A percentile compares a stretch with the other conserved stretches of the same genome.
Evolutionary conservation across 1,140 invertebrate genomes (phyloP).

Genomic region (Lordiphosa collinella): DNA sequence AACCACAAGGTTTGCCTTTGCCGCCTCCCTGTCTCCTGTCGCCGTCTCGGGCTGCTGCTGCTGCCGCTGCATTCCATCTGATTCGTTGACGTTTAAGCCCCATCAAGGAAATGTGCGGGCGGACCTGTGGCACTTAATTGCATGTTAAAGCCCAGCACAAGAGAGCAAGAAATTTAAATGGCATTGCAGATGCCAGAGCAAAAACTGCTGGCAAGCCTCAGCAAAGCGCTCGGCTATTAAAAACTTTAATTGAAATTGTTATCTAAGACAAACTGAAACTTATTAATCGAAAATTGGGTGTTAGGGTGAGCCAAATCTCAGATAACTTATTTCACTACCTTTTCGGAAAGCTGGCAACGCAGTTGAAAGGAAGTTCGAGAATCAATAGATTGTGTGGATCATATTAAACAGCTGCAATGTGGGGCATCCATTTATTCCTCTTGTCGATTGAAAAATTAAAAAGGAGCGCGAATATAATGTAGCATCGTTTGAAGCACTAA

Average conservation of each 20-base stretch:
- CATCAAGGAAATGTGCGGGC: slow-evolving; percentile 14
- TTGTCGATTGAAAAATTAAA: no score
- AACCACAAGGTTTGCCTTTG: slow-evolving; percentile 47
- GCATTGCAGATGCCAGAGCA: slow-evolving; percentile 26
- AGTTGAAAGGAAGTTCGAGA: no score
- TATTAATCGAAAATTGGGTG: slow-evolving; percentile 18
- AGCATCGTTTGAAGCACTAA: no score
- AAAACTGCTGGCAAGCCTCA: slow-evolving; percentile 23
- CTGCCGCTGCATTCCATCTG: slow-evolving; percentile 5
- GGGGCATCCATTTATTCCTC: no score
- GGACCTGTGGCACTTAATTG: slow-evolving; percentile 32
- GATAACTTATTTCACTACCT: no score
- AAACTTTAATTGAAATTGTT: slow-evolving; percentile 51
- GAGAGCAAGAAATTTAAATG: slow-evolving; percentile 19
- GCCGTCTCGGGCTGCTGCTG: slow-evolving; percentile 7
- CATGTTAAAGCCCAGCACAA: slow-evolving; percentile 15
- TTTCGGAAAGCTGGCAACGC: no score
- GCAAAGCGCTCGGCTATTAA: slow-evolving; percentile 24
- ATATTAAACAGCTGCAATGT: no score
- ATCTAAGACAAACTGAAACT: slow-evolving; percentile 24
- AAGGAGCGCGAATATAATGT: no score
- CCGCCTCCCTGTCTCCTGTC: slow-evolving; percentile 6
- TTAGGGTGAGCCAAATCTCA: slow-evolving; percentile 20
- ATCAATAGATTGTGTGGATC: no score
- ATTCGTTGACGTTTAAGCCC: slow-evolving; percentile 14